phyloP scores from a whole-genome alignment of 2,797 vertebrate genomes.

The Ciconia nigra region DNA sequence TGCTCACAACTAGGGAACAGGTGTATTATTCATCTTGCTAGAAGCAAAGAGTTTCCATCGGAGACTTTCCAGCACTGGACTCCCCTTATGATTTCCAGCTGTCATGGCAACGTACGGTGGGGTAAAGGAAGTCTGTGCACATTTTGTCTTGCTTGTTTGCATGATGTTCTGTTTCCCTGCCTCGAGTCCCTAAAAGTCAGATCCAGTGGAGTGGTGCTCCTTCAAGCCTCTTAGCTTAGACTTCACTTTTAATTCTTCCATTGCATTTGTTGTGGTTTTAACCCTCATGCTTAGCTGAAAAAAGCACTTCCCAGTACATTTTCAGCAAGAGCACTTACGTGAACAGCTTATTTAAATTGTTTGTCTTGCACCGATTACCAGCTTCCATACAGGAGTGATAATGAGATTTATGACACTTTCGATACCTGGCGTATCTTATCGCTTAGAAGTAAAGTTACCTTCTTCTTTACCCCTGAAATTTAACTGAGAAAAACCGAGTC shows the following conservation, averaged over 20 bases:
- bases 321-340: background rate
- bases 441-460: background rate
- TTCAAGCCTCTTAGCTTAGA: background rate
- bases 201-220: background rate
- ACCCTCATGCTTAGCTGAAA: background rate
- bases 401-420: background rate
- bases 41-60: constrained; percentile 35
- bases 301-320: background rate
- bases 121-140: background rate
- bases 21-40: constrained; percentile 50
- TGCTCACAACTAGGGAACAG: constrained; percentile 38
- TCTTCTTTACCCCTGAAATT: background rate
- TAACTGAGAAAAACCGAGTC: background rate
- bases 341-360: background rate
- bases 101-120: accelerated
- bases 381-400: background rate
- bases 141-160: background rate
- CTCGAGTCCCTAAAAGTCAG: background rate
- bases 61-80: background rate
- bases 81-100: background rate
- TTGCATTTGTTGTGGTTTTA: background rate
- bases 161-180: background rate
- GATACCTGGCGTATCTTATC: background rate
- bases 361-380: background rate
- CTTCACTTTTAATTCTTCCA: background rate